phyloP scores from a whole-genome alignment of 2,797 vertebrate genomes.

The Ctenochaetus hawaiiensis region DNA sequence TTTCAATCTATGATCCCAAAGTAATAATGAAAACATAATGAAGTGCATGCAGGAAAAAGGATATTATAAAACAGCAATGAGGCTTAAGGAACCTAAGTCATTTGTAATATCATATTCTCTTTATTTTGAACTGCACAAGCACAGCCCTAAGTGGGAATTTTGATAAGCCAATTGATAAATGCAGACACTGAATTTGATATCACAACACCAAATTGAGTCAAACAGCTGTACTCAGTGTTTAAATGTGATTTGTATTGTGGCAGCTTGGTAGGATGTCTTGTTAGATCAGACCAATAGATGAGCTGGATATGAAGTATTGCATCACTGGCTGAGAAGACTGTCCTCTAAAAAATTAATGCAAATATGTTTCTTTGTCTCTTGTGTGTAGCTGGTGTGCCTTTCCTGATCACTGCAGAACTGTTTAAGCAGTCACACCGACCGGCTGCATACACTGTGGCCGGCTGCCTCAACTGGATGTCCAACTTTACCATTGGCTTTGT shows the following conservation, averaged over 20 bases:
- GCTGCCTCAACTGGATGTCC: conserved; percentile 93
- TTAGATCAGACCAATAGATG: conserved; percentile 36
- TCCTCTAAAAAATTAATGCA: neutral
- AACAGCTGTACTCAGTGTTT: conserved; percentile 42
- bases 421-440: conserved; percentile 92
- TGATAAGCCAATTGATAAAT: conserved; percentile 65
- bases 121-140: conserved; percentile 57
- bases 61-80: conserved; percentile 43
- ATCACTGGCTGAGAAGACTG: neutral
- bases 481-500: conserved; percentile 92
- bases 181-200: conserved; percentile 57
- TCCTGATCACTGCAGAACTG: conserved; percentile 93
- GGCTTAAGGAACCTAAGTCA: conserved; percentile 43
- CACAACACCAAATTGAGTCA: conserved; percentile 57
- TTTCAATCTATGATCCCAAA: conserved; percentile 47
- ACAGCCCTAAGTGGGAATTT: conserved; percentile 56
- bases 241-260: conserved; percentile 55
- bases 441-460: conserved; percentile 89
- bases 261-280: conserved; percentile 32
- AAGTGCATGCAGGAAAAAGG: conserved; percentile 43
- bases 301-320: neutral
- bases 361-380: neutral
- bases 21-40: conserved; percentile 55
- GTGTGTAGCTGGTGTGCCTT: conserved; percentile 88
- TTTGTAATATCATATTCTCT: conserved; percentile 50